A percentile compares a stretch with the other conserved stretches of the same genome.
Conservation (phyloP, 2,888 invertebrate species). For the Steromphala cineraria region DNA sequence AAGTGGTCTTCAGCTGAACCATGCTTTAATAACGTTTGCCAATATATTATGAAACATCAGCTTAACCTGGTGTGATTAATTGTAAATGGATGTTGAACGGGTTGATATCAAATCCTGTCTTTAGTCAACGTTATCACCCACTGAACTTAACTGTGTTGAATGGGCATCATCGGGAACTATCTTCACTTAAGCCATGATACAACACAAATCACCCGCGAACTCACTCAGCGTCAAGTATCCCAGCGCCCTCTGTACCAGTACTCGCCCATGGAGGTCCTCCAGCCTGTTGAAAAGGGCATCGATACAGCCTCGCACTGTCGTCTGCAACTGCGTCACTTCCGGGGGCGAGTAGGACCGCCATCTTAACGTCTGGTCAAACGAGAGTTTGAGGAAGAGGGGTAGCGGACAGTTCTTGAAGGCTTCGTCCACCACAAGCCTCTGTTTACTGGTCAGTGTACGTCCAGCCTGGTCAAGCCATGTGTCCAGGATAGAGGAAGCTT, state of each 20-base stretch:
- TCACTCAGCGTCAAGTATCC: slow-evolving; percentile 64
- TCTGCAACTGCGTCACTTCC: slow-evolving; percentile 46
- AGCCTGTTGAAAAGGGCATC: slow-evolving; percentile 53
- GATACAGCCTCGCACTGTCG: slow-evolving; percentile 56
- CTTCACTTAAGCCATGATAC: too few relatives aligned
- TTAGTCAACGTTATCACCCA: too few relatives aligned
- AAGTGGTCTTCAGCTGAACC: too few relatives aligned
- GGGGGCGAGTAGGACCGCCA: slow-evolving; percentile 65
- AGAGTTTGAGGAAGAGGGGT: slow-evolving; percentile 66
- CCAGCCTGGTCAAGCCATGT: slow-evolving; percentile 54
- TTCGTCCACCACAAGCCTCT: slow-evolving; percentile 46
- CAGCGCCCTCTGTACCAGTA: slow-evolving; percentile 64
- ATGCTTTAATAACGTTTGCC: too few relatives aligned
- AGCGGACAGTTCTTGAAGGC: slow-evolving; percentile 58
- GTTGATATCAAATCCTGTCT: too few relatives aligned
- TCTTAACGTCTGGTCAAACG: slow-evolving; percentile 63
- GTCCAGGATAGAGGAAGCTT: slow-evolving; percentile 59
- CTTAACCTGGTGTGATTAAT: too few relatives aligned
- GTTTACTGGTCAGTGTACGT: slow-evolving; percentile 53
- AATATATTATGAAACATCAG: too few relatives aligned
- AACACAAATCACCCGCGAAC: not conserved
- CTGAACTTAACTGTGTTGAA: too few relatives aligned
- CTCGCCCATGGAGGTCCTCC: slow-evolving; percentile 62
- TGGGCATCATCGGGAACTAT: too few relatives aligned
- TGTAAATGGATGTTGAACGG: too few relatives aligned